Conservation (phyloP, 2,888 invertebrate genomes). For the Rhopalosiphum nymphaeae region DNA sequence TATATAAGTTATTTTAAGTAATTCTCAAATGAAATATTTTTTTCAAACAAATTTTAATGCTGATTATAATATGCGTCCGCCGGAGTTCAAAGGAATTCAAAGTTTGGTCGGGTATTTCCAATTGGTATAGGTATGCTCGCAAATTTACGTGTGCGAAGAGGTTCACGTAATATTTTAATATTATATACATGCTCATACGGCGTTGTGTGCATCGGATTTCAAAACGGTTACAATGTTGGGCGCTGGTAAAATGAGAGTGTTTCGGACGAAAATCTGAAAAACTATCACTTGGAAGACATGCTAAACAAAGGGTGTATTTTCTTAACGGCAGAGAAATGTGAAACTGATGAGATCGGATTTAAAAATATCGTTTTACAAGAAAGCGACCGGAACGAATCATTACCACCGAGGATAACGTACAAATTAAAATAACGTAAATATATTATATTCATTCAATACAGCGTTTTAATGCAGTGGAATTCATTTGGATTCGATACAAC, state of each 20-base stretch:
- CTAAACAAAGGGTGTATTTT: slow-evolving; percentile 43
- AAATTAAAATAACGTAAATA: slow-evolving; percentile 46
- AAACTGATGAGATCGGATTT: slow-evolving; percentile 64
- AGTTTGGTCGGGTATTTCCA: slow-evolving; percentile 10
- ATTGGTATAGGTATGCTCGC: neutral
- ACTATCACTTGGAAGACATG: slow-evolving; percentile 28
- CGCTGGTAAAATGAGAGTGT: slow-evolving; percentile 53
- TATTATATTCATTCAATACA: slow-evolving; percentile 25
- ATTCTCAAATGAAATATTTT: neutral
- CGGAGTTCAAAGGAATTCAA: slow-evolving; percentile 23
- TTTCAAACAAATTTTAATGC: neutral
- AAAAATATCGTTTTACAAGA: slow-evolving; percentile 62
- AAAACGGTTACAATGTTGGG: slow-evolving; percentile 37
- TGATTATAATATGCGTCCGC: neutral
- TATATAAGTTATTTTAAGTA: neutral
- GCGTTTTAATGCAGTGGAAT: neutral
- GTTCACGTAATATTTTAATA: neutral
- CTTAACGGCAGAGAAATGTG: slow-evolving; percentile 46
- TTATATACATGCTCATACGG: neutral
- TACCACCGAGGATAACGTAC: slow-evolving; percentile 13
- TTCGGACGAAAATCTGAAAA: slow-evolving; percentile 38
- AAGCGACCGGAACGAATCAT: slow-evolving; percentile 28
- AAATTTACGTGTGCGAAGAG: neutral
- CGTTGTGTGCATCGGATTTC: slow-evolving; percentile 37
- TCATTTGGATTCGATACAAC: slow-evolving; percentile 35